Percentiles rank a stretch among this genome's conserved stretches.
These are phyloP conservation scores for Microctenopoma lineatum DNA, from an alignment of 2,797 vertebrate genomes.

Conservation along the genomic window DNA sequence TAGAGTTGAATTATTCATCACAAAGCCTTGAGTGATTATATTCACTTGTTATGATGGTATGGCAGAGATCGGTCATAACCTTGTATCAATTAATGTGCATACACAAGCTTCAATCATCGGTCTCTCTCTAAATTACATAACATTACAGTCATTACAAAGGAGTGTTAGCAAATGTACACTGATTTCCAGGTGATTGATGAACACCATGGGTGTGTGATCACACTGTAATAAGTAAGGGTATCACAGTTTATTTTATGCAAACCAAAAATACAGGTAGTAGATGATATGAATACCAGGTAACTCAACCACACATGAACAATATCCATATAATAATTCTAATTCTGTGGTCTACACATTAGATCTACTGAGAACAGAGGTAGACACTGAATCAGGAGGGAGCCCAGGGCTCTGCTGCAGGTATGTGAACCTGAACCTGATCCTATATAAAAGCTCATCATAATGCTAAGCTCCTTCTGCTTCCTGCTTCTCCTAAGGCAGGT, in stretches of 20 bases:
- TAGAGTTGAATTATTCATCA: conserved; percentile 78
- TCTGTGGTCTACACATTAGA: no score
- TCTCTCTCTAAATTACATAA: conserved; percentile 8
- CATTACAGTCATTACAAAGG: background rate
- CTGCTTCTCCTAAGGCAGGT: background rate
- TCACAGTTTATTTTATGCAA: no score
- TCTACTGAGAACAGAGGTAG: no score
- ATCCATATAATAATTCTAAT: no score
- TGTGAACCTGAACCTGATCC: background rate
- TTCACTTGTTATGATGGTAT: conserved; percentile 67
- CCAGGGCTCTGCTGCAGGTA: background rate
- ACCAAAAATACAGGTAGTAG: background rate
- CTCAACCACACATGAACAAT: no score
- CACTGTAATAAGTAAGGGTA: background rate
- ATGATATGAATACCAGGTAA: background rate
- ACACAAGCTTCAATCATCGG: conserved; percentile 69
- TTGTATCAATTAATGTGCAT: conserved; percentile 70
- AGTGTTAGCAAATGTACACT: background rate
- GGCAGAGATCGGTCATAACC: conserved; percentile 51
- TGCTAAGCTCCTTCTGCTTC: background rate
- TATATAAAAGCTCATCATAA: background rate
- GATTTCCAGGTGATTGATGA: background rate
- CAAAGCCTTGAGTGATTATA: conserved; percentile 68
- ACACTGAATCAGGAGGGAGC: background rate
- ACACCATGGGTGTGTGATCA: background rate